Base-by-base conservation (phyloP, 2,888 invertebrate species). In the Carabus problematicus region DNA sequence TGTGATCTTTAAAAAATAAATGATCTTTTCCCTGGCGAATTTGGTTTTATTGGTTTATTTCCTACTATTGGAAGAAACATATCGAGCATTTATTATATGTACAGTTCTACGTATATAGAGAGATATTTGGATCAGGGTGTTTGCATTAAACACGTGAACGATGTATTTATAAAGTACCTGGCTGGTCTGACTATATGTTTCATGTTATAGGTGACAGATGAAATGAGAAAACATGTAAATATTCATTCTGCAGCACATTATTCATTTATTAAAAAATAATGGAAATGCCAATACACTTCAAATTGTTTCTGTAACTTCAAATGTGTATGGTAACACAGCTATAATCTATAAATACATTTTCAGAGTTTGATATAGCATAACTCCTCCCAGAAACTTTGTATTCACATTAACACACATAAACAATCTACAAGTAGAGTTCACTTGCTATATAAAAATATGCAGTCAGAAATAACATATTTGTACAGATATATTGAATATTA, bases 261-360 rank as follows among this genome's bases (percentile, higher is more conserved):
- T 64, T 56, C 64, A 64, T 66, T 66, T 66, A 66, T 66, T 66
- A 66, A 66, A 66, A 66, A 66, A 66, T 58, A 66, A 66, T 66
- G 58, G 58, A 66, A 66, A 66, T 66, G 66, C 66, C 58, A 64
- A 64, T 64, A 66, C 58, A 66, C 49, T 58, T 66, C 47, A 66
- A 66, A 58, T 58, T 40, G 58, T 66, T 66, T 66, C 58, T 58
- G 66, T 58, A 45, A 66, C 16, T 64, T 64, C 42, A 19, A 64
- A 55, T 43, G 64, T 64, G 64, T 64, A 64, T 29, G 40, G 54
- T 55, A 41, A 64, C 55, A 64, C 55, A 64, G 19, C 43, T 55
- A 64, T 64, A 64, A 29, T 29, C 64, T 64, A 64, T 64, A 64
- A 64, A 64, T 64, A 55, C 64, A 64, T 42, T 16, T 64, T 64